Evolutionary conservation across 2,113 vertebrate genomes (phyloP), one percentile per base, ranked within the genome.

Genomic region (Daboia siamensis): DNA sequence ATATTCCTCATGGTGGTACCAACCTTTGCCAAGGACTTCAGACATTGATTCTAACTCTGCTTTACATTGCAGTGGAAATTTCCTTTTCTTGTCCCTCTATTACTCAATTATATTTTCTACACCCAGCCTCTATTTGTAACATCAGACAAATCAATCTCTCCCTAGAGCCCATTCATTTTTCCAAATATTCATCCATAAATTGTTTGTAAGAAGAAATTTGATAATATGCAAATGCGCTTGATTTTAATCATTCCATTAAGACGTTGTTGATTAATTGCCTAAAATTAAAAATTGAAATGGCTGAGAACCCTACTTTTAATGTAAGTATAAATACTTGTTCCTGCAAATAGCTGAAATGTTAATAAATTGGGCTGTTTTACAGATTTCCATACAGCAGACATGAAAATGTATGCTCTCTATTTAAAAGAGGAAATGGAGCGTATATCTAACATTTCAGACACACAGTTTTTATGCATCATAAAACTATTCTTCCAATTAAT

Each of bases 401-500:
- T 91, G 84, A 1, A 9, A 29, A 20, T 0, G 84, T 59, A 57
- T 46, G 20, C 20, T 52, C 20, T 39, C 33, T 4, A 61, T 93
- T 86, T 90, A 48, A 92, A 90, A 33, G 33, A 59, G 7, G 52
- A 85, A 13, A 64, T 74, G 69, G n/a, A 80, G 55, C 5, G 1
- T 44, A 52, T 88, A 15, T 33, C 90, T 91, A 91, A 1, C 86
- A 87, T 90, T 80, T 46, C 26, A 86, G 29, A 64, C 93, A 54
- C 57, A 74, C 21, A 91, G 12, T 29, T 11, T 91, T 26, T 57
- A 33, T 0, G 24, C 74, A 91, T 23, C 26, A 48, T 55, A 10
- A 90, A 85, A 26, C 21, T 51, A 44, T 88, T 52, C 51, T 74
- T 92, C 90, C 23, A 84, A 87, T 95, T n/a, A 56, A 12, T 92